Evolutionary conservation across 2,113 vertebrate genomes (phyloP), one percentile per base, ranked within the genome.

Genomic region (Sinocyclocheilus rhinocerous): DNA sequence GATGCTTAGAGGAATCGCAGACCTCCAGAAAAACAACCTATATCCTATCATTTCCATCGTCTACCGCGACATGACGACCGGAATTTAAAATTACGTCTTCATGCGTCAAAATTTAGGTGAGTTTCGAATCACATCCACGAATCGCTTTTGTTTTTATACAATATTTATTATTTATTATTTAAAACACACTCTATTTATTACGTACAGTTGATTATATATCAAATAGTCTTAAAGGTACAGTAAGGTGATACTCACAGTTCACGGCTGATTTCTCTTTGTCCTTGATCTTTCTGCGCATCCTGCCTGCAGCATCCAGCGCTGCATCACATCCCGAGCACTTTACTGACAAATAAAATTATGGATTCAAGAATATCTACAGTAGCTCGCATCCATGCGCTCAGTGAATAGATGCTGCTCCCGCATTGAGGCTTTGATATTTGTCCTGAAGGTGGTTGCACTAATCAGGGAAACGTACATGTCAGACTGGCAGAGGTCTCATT

Each of bases 1-100:
- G 84, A 83, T 77, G 81, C 88, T 86, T 45, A 87, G 77, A 83
- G 39, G 83, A 76, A 78, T 72, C 61, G 87, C 87, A 63, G 76
- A 78, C 52, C 61, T 76, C 84, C 16, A 36, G 61, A 83, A 73
- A 55, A 55, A 80, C 33, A 55, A 2, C 70, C 22, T 13, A 11
- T 2, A n/a, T 50, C 45, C 57, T 4, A 50, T 67, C 24, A 42
- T 59, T 52, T 55, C 52, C 69, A 65, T 42, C 45, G 50, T 70
- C 45, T 16, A 57, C 9, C 57, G 39, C 88, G 87, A 70, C 67
- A 91, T 89, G 89, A 87, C 55, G 80, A 72, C 70, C 52, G 77
- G 73, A 69, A 84, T 81, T 52, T 91, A 76, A 88, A 86, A 72
- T 88, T 73, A 59, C 80, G 13, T 48, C 73, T 77, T 63, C 70